Base-by-base conservation (phyloP, 1,140 invertebrate species). In the Nixonia krombeini region DNA sequence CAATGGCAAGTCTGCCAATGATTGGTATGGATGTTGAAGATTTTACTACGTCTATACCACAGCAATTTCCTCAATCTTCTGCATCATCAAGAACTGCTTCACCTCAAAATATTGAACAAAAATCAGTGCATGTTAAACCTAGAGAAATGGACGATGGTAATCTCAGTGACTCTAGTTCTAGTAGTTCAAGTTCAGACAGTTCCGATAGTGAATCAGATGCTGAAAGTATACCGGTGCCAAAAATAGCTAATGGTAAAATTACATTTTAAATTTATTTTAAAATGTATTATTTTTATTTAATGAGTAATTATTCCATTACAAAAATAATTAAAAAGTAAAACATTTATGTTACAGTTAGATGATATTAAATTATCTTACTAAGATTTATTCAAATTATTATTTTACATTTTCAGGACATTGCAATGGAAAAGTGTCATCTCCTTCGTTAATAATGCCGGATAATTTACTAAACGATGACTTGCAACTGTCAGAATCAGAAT, bases 1-100 rank as follows among this genome's bases (percentile, higher is more conserved):
- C 90, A 1, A 82, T 91, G 37, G 91, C 90, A 46, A 93, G 92
- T 72, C 87, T 94, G 40, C 92, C 92, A 4, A 90, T 93, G 88
- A 92, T 93, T 59, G 89, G 89, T 31, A 82, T 90, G 17, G 91
- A 93, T 70, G 70, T 62, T 13, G 91, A 92, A 68, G 84, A 87
- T 56, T 82, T 80, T 55, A 67, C 59, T 29, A 13, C 64, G 12
- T 70, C 44, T 1, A 33, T 46, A 18, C 67, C 78, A 13, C 63
- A 74, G 10, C 52, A 64, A 15, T 40, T 72, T 10, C 58, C 72
- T 35, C 69, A 72, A n/a, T 61, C 47, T 3, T 25, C 59, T 42
- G 50, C 58, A 10, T 67, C 71, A 26, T 13, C 44, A 46, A 74
- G 63, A 72, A 62, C 67, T 18, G 26, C 65, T 45, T 46, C 58